Evolutionary conservation across 1,140 invertebrate species (phyloP).

Genomic region (Adelges cooleyi): DNA sequence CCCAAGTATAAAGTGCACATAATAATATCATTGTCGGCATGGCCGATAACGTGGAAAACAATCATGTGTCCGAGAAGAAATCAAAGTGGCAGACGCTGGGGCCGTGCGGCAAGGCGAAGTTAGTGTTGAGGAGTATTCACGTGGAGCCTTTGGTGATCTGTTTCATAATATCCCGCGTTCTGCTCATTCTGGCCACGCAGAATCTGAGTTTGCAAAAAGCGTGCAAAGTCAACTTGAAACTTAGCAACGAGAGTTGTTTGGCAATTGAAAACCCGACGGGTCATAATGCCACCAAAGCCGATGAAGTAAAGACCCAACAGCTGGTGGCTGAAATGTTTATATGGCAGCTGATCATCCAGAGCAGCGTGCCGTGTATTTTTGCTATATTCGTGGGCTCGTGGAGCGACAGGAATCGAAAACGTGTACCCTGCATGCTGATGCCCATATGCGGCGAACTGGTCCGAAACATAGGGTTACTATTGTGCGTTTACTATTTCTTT

Average conservation of each 20-base stretch:
- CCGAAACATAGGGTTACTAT: constrained; percentile 58
- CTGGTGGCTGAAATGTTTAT: constrained; percentile 61
- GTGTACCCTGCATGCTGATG: constrained; percentile 72
- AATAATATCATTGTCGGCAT: too few relatives aligned
- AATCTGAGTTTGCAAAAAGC: constrained; percentile 74
- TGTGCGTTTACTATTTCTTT: constrained; percentile 62
- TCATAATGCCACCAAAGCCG: constrained; percentile 57
- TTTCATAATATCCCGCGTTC: constrained; percentile 66
- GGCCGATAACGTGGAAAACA: too few relatives aligned
- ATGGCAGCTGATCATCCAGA: constrained; percentile 68
- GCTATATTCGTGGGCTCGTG: constrained; percentile 58
- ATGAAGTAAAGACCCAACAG: constrained; percentile 47
- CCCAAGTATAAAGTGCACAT: too few relatives aligned
- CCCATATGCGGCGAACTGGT: constrained; percentile 69
- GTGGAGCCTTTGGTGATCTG: constrained; percentile 66
- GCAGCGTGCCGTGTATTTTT: constrained; percentile 58
- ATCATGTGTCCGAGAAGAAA: too few relatives aligned
- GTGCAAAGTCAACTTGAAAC: constrained; percentile 63
- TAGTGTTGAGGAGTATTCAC: too few relatives aligned
- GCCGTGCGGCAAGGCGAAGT: too few relatives aligned
- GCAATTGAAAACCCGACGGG: constrained; percentile 54
- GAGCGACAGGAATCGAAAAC: constrained; percentile 45
- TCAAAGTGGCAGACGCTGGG: too few relatives aligned
- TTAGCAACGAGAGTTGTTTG: constrained; percentile 55
- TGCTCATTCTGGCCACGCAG: constrained; percentile 60